Base-by-base conservation (phyloP, 2,797 vertebrate genomes). In the Siniperca scherzeri region DNA sequence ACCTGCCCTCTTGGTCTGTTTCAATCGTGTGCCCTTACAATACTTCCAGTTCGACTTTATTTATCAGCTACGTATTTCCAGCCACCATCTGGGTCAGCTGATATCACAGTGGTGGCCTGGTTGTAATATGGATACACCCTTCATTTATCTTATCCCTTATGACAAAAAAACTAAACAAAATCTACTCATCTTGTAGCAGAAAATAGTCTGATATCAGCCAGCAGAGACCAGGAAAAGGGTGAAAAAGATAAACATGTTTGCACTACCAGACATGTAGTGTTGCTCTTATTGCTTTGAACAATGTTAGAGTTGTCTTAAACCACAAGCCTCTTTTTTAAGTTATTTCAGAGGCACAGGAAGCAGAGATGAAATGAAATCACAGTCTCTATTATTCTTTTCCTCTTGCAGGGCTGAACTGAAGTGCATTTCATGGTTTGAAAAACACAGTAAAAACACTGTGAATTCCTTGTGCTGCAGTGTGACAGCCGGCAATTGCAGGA, bases 21-120 rank as follows among this genome's bases (percentile, higher is more conserved):
- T 70, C 55, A 33, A 9, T 46, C n/a, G 7, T 68, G 50, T 44
- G 50, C 66, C 57, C 66, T 73, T 7, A 14, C 77, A 66, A 61
- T 52, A 22, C 74, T 91, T 91, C 81, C 87, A 83, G 75, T 80
- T 83, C 52, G 1, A 85, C 78, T 88, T 74, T 81, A 89, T 91
- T 91, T 93, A 92, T 94, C 94, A 92, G 90, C 78, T 44, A 40
- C 25, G 78, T 78, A 76, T 87, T 92, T 90, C 90, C 88, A 91
- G 87, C 75, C 87, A 36, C 89, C 92, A 91, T 92, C 94, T 95
- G 94, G 92, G 62, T 46, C 36, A 71, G 88, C 88, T 93, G 94
- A 95, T 94, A 95, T 77, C 77, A 53, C 74, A 38, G 66, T 3
- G 46, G 36, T 33, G 77, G 66, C 64, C 71, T 21, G 76, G 59